Evolutionary conservation across 2,113 vertebrate genomes (phyloP), one percentile per base, ranked within the genome.

Genomic region (Ancistrus triradiatus): DNA sequence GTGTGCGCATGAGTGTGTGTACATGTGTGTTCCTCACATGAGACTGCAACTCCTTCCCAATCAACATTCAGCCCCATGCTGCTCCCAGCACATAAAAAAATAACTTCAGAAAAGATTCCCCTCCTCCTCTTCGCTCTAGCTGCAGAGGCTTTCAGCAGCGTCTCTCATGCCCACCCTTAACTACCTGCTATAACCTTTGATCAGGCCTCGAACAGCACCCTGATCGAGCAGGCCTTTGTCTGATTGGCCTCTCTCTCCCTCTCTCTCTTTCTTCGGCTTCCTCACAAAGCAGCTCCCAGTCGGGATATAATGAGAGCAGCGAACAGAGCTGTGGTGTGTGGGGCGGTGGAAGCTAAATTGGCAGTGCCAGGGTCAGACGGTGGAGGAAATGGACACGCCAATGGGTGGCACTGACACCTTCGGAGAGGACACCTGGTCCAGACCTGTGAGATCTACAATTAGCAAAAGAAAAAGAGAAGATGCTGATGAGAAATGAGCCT

Each of bases 281-380:
- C 63, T 44, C 48, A 56, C 75, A 78, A 77, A 78, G 63, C 18
- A 9, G 64, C 72, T 69, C 76, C 83, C 69, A 40, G 67, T 53
- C 4, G 31, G 74, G 67, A 69, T 75, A 69, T 87, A 85, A 84
- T 81, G 78, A 83, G 73, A 78, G 68, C 68, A 62, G 82, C 80
- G 72, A 83, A 74, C 72, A 80, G 78, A 46, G 37, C 63, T 71
- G 25, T 73, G 64, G 78, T 69, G 74, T 63, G 65, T 70, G 68
- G 25, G 68, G 66, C 56, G 18, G 46, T 61, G 73, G 74, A 73
- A 14, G 21, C 58, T 79, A 85, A 83, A 84, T 77, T 83, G 77
- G 68, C 65, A 70, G 17, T 25, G 46, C 31, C 66, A 60, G 67
- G 62, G 75, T 74, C 58, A 59, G 68, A 33, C 27, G 7, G 27